Base-by-base conservation (phyloP, 2,888 invertebrate genomes). In the Cryptocheilus praepositus region DNA sequence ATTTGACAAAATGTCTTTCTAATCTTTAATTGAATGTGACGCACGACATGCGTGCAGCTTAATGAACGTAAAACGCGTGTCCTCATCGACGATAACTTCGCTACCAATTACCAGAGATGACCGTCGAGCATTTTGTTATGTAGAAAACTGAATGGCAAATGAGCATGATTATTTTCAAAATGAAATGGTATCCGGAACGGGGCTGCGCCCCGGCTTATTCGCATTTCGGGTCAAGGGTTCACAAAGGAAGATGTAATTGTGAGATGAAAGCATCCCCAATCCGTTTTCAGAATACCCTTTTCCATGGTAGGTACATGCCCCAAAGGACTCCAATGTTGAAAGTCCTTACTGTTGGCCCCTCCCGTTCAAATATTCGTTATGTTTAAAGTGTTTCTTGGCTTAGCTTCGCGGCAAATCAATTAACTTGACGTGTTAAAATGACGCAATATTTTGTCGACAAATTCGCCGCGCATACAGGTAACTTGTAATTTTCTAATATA, bases 221-320 rank as follows among this genome's bases (percentile, higher is more conserved):
- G 70, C 77, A 74, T 74, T 73, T 67, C 63, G 70, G 68, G 66
- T 74, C 36, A 36, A 36, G 13, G 36, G 36, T 64, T 70, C 54
- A 73, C 70, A 74, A 77, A 73, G 68, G 63, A 71, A 65, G 68
- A 54, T 72, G 79, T 80, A 80, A 80, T 80, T 80, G 80, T 74
- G 80, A 80, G 80, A 80, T 80, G 80, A 80, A 80, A 80, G 80
- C 77, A 71, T 70, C 67, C 67, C 70, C 67, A 53, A 63, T 63
- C 57, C 66, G 43, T 58, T 36, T 58, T 46, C 51, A 65, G 70
- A 67, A 64, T 61, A 61, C 62, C 67, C 72, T 69, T 69, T 67
- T 61, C 68, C 57, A 46, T 57, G 36, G 36, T 60, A 58, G 36
- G 36, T 60, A 58, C 51, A 62, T 70, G 72, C 63, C 61, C 67